These are phyloP conservation scores for Hafferia zeledoni DNA, from an alignment of 2,797 vertebrate species.

Conservation along the genomic window DNA sequence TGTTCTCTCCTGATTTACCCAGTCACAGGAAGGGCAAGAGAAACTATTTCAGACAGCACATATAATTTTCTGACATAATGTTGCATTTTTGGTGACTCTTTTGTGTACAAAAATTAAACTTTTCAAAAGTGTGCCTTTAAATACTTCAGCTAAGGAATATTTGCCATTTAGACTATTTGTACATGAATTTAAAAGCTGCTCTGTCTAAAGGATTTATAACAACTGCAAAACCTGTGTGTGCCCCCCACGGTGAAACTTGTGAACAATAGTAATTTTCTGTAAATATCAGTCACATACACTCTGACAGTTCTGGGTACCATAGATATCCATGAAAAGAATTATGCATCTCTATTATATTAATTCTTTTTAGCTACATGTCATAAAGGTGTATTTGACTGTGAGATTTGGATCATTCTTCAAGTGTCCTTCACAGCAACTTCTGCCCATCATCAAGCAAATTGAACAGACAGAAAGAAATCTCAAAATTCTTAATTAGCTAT, in stretches of 20 bases:
- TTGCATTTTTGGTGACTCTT: neutral
- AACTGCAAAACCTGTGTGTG: neutral
- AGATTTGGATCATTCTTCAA: neutral
- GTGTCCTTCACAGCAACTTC: neutral
- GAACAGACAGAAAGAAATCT: neutral
- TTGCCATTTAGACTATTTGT: neutral
- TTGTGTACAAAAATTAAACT: neutral
- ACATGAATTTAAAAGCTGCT: neutral
- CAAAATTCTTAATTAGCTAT: neutral
- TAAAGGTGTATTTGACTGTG: neutral
- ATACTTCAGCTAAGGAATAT: neutral
- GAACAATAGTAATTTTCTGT: neutral
- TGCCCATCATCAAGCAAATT: neutral
- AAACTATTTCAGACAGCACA: constrained; percentile 36
- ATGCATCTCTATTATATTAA: neutral
- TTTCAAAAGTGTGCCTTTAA: neutral
- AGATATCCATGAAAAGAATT: neutral
- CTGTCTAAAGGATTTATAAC: neutral
- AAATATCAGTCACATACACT: neutral
- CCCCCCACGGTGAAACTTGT: neutral
- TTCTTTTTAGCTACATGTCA: neutral
- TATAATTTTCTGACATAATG: neutral
- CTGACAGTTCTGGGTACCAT: neutral
- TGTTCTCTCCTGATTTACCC: constrained; percentile 33
- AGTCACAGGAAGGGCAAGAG: constrained; percentile 52